A percentile compares a stretch with the other conserved stretches of the same genome.
These are phyloP conservation scores for Lepidurus couesii DNA, from an alignment of 1,140 invertebrate species.

Conservation along the genomic window DNA sequence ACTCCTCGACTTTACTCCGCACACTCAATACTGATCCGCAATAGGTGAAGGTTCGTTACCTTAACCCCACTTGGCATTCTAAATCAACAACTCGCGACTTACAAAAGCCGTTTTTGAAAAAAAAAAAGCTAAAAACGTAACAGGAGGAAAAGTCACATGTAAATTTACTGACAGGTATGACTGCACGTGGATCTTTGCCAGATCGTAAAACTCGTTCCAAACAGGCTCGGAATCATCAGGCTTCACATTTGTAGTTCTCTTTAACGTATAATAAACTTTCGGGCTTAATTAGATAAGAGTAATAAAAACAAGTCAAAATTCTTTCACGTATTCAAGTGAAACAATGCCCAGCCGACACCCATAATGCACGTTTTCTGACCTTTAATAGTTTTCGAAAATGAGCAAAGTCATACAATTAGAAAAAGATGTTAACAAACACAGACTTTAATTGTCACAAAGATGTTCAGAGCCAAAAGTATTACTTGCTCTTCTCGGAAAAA, in stretches of 20 bases:
- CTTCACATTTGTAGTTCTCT: slow-evolving; percentile 85
- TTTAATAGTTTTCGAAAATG: slow-evolving; percentile 97
- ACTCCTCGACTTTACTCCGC: slow-evolving; percentile 86
- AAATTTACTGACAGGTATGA: slow-evolving; percentile 76
- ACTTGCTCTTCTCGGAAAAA: too few species aligned
- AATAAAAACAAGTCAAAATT: too few species aligned
- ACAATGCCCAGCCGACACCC: slow-evolving; percentile 85
- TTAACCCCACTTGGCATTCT: slow-evolving; percentile 87
- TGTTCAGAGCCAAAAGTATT: too few species aligned
- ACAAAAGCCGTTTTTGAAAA: slow-evolving; percentile 28
- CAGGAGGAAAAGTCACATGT: background rate
- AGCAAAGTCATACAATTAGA: slow-evolving; percentile 47
- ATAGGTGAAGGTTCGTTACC: slow-evolving; percentile 86
- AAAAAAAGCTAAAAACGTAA: slow-evolving; percentile 21
- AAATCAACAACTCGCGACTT: slow-evolving; percentile 48
- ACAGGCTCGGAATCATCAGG: slow-evolving; percentile 64
- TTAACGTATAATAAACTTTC: slow-evolving; percentile 82
- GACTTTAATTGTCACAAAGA: too few species aligned
- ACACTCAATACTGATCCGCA: slow-evolving; percentile 91
- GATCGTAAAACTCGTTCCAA: slow-evolving; percentile 86
- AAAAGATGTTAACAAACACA: too few species aligned
- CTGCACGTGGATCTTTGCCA: slow-evolving; percentile 74
- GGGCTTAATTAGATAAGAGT: too few species aligned
- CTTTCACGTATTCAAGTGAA: too few species aligned
- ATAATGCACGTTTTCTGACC: slow-evolving; percentile 87